Conservation (phyloP, 2,888 invertebrate genomes). For the Lypha dubia region DNA sequence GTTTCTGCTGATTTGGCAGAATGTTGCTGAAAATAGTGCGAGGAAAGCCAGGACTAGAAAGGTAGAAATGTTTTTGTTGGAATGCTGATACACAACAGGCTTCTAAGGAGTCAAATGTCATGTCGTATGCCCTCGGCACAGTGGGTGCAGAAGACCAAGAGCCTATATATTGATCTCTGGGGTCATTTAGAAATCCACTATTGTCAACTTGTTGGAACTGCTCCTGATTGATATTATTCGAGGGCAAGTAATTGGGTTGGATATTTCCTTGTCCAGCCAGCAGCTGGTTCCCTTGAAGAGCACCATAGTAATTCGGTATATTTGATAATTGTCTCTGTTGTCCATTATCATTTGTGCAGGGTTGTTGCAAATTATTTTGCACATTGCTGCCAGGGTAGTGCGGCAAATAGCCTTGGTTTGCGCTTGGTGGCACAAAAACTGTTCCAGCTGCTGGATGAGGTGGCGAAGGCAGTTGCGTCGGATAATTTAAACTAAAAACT, state of each 20-base stretch:
- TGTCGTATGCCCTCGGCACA: conserved; percentile 22
- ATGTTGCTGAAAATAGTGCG: conserved; percentile 80
- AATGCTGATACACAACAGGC: conserved; percentile 83
- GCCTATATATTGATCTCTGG: conserved; percentile 66
- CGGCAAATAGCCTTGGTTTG: background rate
- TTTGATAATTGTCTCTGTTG: conserved; percentile 41
- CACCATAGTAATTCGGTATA: conserved; percentile 31
- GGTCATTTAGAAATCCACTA: conserved; percentile 11
- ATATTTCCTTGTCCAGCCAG: background rate
- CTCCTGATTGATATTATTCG: conserved; percentile 2
- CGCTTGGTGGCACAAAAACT: conserved; percentile 25
- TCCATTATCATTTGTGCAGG: conserved; percentile 46
- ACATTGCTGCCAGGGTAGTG: conserved; percentile 41
- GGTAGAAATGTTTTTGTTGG: conserved; percentile 83
- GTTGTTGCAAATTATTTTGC: conserved; percentile 28
- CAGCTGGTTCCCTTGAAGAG: conserved; percentile 23
- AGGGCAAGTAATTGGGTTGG: conserved; percentile 25
- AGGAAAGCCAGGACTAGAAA: conserved; percentile 86
- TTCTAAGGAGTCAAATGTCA: conserved; percentile 72
- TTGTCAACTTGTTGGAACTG: background rate
- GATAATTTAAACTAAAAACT: conserved; percentile 64
- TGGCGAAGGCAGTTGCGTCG: conserved; percentile 58
- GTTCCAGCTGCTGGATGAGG: conserved; percentile 46
- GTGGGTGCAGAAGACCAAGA: conserved; percentile 43
- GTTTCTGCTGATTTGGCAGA: conserved; percentile 77